Percentiles rank a stretch among this genome's conserved stretches.
Evolutionary conservation across 2,113 vertebrate species (phyloP).

Genomic region (Gobiocypris rarus): DNA sequence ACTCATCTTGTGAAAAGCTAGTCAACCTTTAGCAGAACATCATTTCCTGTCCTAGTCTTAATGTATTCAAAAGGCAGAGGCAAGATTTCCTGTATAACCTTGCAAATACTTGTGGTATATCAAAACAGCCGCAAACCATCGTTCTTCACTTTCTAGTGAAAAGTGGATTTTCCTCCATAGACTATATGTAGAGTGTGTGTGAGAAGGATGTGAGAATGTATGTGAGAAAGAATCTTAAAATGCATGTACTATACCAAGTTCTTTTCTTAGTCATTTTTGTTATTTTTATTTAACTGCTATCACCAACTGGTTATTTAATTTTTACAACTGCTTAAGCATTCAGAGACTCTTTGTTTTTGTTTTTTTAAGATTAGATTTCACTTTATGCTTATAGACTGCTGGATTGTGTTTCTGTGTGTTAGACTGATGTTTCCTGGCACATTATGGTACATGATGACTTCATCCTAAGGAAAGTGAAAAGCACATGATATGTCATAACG

Average conservation of each 20-base stretch:
- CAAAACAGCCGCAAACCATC: slow-evolving; percentile 35
- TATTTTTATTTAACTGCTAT: too few species aligned
- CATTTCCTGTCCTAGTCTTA: not conserved
- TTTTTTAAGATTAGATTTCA: not conserved
- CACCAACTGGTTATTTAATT: too few species aligned
- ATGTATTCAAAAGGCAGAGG: not conserved
- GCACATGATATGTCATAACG: not conserved
- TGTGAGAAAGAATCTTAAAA: too few species aligned
- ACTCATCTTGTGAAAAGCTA: not conserved
- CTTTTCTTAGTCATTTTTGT: too few species aligned
- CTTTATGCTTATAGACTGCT: not conserved
- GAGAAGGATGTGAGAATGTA: too few species aligned
- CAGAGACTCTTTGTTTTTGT: not conserved
- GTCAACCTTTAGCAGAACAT: not conserved
- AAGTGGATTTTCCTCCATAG: slow-evolving; percentile 7
- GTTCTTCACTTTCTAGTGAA: slow-evolving; percentile 25
- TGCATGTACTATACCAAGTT: too few species aligned
- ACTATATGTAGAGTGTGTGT: not conserved
- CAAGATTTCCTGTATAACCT: slow-evolving; percentile 16
- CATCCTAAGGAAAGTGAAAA: not conserved
- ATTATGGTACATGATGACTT: not conserved
- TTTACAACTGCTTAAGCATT: not conserved
- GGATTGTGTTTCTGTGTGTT: not conserved
- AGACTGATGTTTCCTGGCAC: not conserved
- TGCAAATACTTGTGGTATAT: slow-evolving; percentile 42